Evolutionary conservation across 2,113 vertebrate genomes (phyloP).

Genomic region (Entomyzon cyanotis): DNA sequence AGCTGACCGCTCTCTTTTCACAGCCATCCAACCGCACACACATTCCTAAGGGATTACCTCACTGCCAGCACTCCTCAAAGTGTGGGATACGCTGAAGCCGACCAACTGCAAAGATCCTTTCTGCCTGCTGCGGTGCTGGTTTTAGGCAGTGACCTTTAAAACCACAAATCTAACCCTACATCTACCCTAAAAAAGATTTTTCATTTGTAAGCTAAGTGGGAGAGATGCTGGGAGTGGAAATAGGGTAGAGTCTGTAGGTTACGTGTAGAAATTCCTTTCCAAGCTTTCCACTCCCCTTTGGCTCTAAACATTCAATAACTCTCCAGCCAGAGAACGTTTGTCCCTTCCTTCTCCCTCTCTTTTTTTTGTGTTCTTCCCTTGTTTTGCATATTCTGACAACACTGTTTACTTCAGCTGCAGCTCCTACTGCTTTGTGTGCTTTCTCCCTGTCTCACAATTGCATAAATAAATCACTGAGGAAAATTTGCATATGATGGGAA

Average conservation of each 20-base stretch:
- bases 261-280: not conserved
- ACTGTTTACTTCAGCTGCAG: slow-evolving; percentile 49
- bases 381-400: slow-evolving; percentile 62
- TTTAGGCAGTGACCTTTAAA: slow-evolving; percentile 46
- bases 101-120: slow-evolving; percentile 22
- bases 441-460: slow-evolving; percentile 7
- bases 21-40: slow-evolving; percentile 71
- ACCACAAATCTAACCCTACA: not conserved
- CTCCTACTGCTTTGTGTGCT: slow-evolving; percentile 51
- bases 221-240: not conserved
- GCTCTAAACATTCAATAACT: slow-evolving; percentile 32
- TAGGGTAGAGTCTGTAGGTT: not conserved
- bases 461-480: slow-evolving; percentile 49
- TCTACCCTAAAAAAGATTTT: not conserved
- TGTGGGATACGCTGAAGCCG: slow-evolving; percentile 37
- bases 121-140: not conserved
- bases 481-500: slow-evolving; percentile 58
- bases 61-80: slow-evolving; percentile 48
- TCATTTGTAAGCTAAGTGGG: not conserved
- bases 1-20: slow-evolving; percentile 76
- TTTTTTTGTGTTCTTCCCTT: slow-evolving; percentile 13
- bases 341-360: slow-evolving; percentile 25
- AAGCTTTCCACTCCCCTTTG: slow-evolving; percentile 26
- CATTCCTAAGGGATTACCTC: slow-evolving; percentile 78
- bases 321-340: slow-evolving; percentile 51